phyloP scores from a whole-genome alignment of 1,140 invertebrate species.

The Bathynomus jamesi region DNA sequence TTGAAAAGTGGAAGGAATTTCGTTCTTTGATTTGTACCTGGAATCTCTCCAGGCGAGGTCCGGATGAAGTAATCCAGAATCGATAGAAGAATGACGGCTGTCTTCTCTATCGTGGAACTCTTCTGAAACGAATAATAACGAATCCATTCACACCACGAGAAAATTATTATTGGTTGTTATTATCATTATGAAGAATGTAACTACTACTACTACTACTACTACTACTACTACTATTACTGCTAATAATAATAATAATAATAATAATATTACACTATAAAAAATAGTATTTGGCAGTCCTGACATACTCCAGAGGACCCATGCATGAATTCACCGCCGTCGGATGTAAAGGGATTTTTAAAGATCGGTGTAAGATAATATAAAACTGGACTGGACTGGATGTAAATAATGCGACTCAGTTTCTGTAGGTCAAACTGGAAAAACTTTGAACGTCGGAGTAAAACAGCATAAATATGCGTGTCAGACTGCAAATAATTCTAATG shows the following conservation, averaged over 20 bases:
- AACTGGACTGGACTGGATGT: no score
- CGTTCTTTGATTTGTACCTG: conserved; percentile 19
- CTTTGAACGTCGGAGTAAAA: no score
- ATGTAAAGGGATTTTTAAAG: no score
- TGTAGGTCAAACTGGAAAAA: no score
- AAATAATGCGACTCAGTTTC: no score
- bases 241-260: background rate
- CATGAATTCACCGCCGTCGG: no score
- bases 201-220: background rate
- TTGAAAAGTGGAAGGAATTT: background rate
- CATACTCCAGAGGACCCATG: no score
- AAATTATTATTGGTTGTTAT: background rate
- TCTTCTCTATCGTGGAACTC: conserved; percentile 46
- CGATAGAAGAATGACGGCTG: conserved; percentile 35
- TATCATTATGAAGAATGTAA: background rate
- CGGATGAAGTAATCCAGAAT: conserved; percentile 58
- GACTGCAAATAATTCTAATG: no score
- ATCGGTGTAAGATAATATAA: no score
- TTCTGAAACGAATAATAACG: conserved; percentile 42
- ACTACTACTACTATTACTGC: background rate
- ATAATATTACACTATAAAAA: no score
- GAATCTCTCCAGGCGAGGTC: conserved; percentile 64
- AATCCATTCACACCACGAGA: background rate
- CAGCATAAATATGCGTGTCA: no score
- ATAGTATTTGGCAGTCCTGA: no score